Evolutionary conservation across 2,888 invertebrate genomes (phyloP).

Genomic region (Protonemura montana): DNA sequence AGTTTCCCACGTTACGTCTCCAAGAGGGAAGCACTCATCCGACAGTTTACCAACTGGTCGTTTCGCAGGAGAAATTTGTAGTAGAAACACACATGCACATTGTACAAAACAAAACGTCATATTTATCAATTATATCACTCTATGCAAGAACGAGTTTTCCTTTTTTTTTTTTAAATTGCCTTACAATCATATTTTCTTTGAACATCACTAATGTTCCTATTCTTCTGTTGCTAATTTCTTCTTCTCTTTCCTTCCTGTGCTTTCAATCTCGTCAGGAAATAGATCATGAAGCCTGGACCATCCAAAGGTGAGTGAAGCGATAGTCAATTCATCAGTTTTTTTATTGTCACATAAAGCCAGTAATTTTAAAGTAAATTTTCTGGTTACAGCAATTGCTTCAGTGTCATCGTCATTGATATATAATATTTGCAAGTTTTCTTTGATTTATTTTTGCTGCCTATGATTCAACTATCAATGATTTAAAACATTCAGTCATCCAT

Average conservation of each 20-base stretch:
- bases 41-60: slow-evolving; percentile 50
- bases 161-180: not conserved
- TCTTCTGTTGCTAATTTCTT: slow-evolving; percentile 23
- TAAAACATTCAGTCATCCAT: too few species aligned
- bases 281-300: slow-evolving; percentile 25
- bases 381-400: too few species aligned
- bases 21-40: slow-evolving; percentile 49
- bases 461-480: too few species aligned
- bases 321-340: not conserved
- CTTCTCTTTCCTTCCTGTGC: slow-evolving; percentile 44
- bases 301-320: not conserved
- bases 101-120: slow-evolving; percentile 8
- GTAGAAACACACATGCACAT: slow-evolving; percentile 40
- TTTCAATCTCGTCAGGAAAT: slow-evolving; percentile 47
- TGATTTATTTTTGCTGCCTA: too few species aligned
- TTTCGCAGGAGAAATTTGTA: slow-evolving; percentile 49
- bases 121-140: not conserved
- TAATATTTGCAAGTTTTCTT: too few species aligned
- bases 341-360: not conserved
- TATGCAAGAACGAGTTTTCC: not conserved
- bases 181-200: not conserved
- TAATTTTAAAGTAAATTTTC: not conserved
- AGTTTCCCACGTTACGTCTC: slow-evolving; percentile 47
- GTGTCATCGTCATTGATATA: too few species aligned
- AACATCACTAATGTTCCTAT: not conserved